These are phyloP conservation scores for Trichonephila clavata DNA, from an alignment of 1,140 invertebrate genomes.

Conservation along the genomic window DNA sequence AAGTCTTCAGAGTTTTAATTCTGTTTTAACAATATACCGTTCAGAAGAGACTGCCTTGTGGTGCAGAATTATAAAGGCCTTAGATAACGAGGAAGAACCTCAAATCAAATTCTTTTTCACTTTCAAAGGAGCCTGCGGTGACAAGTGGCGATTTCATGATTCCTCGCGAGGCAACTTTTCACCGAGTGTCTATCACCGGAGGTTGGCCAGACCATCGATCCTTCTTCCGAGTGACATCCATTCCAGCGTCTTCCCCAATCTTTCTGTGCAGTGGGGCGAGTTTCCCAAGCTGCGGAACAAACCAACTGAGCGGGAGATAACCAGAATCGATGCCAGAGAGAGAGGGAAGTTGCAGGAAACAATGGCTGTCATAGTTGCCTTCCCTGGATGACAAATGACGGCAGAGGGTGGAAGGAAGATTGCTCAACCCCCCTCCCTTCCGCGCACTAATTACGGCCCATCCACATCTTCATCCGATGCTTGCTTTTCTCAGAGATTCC, in stretches of 20 bases:
- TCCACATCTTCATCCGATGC: slow-evolving; percentile 66
- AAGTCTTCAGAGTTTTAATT: too few species aligned
- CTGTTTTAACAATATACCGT: too few species aligned
- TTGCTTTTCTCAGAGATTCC: slow-evolving; percentile 53
- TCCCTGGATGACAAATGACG: slow-evolving; percentile 72
- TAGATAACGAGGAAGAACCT: too few species aligned
- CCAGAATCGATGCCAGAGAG: slow-evolving; percentile 53
- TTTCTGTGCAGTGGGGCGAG: background rate
- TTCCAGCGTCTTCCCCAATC: slow-evolving; percentile 10
- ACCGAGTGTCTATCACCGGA: background rate
- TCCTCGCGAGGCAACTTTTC: too few species aligned
- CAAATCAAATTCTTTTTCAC: too few species aligned
- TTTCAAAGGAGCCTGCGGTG: background rate
- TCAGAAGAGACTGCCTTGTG: too few species aligned
- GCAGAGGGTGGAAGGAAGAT: background rate
- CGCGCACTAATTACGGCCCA: slow-evolving; percentile 67
- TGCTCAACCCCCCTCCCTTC: background rate
- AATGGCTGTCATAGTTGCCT: slow-evolving; percentile 72
- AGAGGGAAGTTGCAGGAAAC: slow-evolving; percentile 67
- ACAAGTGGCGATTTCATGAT: background rate
- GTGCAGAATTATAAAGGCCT: too few species aligned
- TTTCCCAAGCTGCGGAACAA: background rate
- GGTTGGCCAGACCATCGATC: slow-evolving; percentile 12
- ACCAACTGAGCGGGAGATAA: slow-evolving; percentile 48
- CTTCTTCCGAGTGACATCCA: slow-evolving; percentile 26